Evolutionary conservation across 2,797 vertebrate genomes (phyloP).

Genomic region (Tarsius wallacei): DNA sequence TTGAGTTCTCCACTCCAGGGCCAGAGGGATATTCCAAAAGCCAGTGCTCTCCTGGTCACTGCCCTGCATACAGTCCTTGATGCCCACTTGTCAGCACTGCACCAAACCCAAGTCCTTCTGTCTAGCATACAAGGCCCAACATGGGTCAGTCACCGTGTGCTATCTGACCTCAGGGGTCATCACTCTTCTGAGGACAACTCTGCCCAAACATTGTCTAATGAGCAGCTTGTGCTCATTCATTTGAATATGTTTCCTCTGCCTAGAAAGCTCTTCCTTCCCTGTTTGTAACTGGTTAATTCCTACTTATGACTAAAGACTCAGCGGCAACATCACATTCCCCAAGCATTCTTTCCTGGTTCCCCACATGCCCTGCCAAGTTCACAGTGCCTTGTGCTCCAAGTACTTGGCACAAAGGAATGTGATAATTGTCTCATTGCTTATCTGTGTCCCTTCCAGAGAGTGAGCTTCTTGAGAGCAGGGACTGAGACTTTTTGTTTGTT

Average conservation of each 20-base stretch:
- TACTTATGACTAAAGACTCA: background rate
- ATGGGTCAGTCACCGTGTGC: background rate
- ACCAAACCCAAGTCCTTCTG: background rate
- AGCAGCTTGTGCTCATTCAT: background rate
- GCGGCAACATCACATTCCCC: background rate
- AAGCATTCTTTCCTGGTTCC: background rate
- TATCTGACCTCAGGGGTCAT: background rate
- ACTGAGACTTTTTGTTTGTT: conserved; percentile 11
- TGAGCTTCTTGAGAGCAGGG: background rate
- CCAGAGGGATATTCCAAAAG: conserved; percentile 1
- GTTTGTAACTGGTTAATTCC: background rate
- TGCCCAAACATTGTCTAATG: background rate
- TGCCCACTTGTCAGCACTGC: background rate
- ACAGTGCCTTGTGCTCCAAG: background rate
- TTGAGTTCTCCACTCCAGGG: background rate
- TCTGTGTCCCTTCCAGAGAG: background rate
- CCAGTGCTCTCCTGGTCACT: background rate
- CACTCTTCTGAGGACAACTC: background rate
- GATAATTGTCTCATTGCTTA: background rate
- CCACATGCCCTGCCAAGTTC: background rate
- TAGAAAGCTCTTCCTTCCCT: conserved; percentile 22
- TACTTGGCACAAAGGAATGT: background rate
- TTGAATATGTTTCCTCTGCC: background rate
- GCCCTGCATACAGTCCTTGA: background rate
- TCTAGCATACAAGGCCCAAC: background rate